Evolutionary conservation across 2,888 invertebrate species (phyloP), one percentile per base, ranked within the genome.

Genomic region (Podabrus alpinus): DNA sequence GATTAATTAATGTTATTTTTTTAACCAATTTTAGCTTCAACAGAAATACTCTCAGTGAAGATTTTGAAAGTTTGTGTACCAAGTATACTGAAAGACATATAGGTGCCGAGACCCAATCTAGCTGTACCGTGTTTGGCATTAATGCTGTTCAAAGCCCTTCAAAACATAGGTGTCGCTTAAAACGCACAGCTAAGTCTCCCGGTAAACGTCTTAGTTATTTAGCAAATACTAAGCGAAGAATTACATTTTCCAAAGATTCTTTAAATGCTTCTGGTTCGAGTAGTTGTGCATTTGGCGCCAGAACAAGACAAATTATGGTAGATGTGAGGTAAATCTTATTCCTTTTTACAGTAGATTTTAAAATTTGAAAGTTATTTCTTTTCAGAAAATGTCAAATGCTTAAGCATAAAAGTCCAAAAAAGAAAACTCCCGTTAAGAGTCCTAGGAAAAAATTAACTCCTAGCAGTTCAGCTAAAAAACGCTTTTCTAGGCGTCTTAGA

Each of bases 181-280:
- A 84, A 45, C 84, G 90, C 89, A 82, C 85, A 85, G 86, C 87
- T 84, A 79, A 93, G 84, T 95, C 95, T 1, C 94, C 95, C 0
- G 94, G 94, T 0, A 91, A 93, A 75, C 89, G 95, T 7, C 86
- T 95, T 15, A 95, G 94, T 74, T 94, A 95, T 83, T 88, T 95
- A 81, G 94, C 95, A 1, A 91, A n/a, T n/a, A n/a, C 92, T 72
- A 21, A 7, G n/a, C 89, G 95, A 9, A 89, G 94, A 69, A 92
- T 93, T 80, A 92, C 93, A 1, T 95, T 95, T 86, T 94, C 94
- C 72, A 94, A 92, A 66, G 93, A 75, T 60, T 74, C 72, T 15
- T 66, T 72, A 15, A 59, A 74, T 59, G 68, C 72, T 13, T 60
- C 29, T 25, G 45, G 17, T 17, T 29, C 75, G 4, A 15, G 60